A percentile compares a stretch with the other conserved stretches of the same genome.
phyloP scores from a whole-genome alignment of 30 jellyfish, hydroid and myxozoan species.

The Pelagia noctiluca region DNA sequence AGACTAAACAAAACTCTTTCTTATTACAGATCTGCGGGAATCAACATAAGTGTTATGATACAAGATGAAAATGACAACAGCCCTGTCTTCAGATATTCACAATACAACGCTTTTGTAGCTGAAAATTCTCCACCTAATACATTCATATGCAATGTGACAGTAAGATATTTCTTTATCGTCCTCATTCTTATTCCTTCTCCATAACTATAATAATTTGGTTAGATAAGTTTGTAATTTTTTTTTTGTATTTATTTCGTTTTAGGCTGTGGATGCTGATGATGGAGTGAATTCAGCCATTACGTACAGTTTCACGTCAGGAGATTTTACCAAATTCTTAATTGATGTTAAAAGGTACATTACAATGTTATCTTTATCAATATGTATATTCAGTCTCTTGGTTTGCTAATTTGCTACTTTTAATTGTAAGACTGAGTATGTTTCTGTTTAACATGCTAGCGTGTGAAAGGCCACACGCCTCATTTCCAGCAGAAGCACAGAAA shows the following conservation, averaged over 20 bases:
- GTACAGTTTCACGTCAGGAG: conserved; percentile 19
- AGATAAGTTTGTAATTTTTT: background rate
- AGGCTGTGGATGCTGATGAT: conserved; percentile 58
- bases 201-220: too few relatives aligned
- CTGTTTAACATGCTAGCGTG: too few relatives aligned
- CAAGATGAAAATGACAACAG: conserved; percentile 76
- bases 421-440: too few relatives aligned
- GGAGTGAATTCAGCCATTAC: conserved; percentile 33
- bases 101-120: conserved; percentile 40
- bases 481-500: too few relatives aligned
- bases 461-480: too few relatives aligned
- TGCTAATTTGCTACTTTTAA: too few relatives aligned
- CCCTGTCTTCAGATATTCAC: conserved; percentile 59
- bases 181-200: background rate
- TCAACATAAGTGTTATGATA: conserved; percentile 35
- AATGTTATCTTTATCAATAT: too few relatives aligned
- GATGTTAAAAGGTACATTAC: conserved; percentile 30
- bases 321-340: conserved; percentile 18
- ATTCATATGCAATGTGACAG: conserved; percentile 47
- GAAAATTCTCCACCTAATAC: conserved; percentile 62
- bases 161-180: too few relatives aligned
- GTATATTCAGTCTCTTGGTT: too few relatives aligned
- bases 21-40: conserved; percentile 18
- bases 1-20: background rate
- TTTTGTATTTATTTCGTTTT: background rate